Evolutionary conservation across 35 echinoderm and acorn worm genomes (phyloP).

Genomic region (Hemicentrotus pulcherrimus): DNA sequence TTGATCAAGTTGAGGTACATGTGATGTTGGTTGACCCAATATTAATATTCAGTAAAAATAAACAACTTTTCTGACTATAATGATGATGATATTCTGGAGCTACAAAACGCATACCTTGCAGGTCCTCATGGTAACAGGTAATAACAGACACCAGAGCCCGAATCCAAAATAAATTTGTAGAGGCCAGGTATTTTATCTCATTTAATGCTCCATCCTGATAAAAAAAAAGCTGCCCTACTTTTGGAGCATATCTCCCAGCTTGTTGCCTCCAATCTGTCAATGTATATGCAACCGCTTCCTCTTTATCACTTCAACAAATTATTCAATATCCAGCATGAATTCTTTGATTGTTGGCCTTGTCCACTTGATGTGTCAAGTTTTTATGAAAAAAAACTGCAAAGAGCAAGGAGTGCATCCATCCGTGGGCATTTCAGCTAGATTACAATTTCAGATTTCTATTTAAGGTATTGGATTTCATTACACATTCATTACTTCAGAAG

Average conservation of each 20-base stretch:
- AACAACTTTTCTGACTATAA: not conserved
- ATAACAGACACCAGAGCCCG: not conserved
- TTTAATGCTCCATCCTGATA: not conserved
- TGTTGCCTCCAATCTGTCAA: not conserved
- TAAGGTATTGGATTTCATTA: not conserved
- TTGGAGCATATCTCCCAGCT: not conserved
- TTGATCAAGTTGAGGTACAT: no score
- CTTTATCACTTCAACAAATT: not conserved
- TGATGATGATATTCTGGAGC: not conserved
- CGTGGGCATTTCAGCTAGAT: not conserved
- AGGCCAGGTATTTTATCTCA: slow-evolving; percentile 17
- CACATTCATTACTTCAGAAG: not conserved
- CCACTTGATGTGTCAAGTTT: not conserved
- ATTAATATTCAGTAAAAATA: not conserved
- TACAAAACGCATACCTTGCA: not conserved
- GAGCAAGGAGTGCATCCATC: not conserved
- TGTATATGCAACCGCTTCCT: not conserved
- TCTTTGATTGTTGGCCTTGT: not conserved
- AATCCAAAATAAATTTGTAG: slow-evolving; percentile 4
- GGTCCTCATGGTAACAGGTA: not conserved
- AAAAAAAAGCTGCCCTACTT: not conserved
- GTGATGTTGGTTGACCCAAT: not conserved
- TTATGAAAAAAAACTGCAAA: not conserved
- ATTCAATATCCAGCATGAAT: not conserved
- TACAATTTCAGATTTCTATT: not conserved